Base-by-base conservation (phyloP, 1,140 invertebrate genomes). In the Pseudomyrmex pallidus region DNA sequence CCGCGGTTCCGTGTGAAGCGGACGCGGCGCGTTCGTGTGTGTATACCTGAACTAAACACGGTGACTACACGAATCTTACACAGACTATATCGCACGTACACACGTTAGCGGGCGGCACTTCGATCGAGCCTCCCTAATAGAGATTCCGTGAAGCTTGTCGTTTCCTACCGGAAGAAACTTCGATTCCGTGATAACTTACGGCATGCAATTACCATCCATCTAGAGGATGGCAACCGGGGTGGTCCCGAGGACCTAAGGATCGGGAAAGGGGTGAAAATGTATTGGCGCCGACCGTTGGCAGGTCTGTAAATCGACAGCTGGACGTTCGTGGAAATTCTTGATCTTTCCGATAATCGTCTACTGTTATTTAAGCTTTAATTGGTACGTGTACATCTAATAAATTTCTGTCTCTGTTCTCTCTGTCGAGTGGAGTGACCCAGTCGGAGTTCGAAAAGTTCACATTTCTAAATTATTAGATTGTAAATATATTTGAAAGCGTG, bases 141-240 rank as follows among this genome's bases (percentile, higher is more conserved):
- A 86, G 80, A 86, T 86, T 86, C 86, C 72, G 62, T 68, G 85
- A 87, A 78, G 68, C 85, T 72, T 73, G 67, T 76, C 73, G 82
- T 77, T 83, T 77, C 73, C 82, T 76, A 74, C 72, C 82, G 82
- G 82, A 83, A 76, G 73, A 83, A 83, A 83, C 72, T 77, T 76
- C 72, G 62, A 76, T 83, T 83, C 61, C 82, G 73, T 66, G 73
- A 83, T 83, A 76, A 77, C 72, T 83, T 83, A 57, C 52, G 72
- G 73, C 66, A 74, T 66, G 82, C 82, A 83, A 77, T 80, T 80
- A 80, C 76, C 66, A 80, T 80, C 76, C 54, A 80, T 80, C 76
- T 80, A 80, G 66, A 44, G 46, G 66, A 80, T 80, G 76, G 67
- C 57, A 59, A 46, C 54, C 22, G 48, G 68, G 61, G 15, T 72